Evolutionary conservation across 2,888 invertebrate species (phyloP).

Genomic region (Anodontia alba): DNA sequence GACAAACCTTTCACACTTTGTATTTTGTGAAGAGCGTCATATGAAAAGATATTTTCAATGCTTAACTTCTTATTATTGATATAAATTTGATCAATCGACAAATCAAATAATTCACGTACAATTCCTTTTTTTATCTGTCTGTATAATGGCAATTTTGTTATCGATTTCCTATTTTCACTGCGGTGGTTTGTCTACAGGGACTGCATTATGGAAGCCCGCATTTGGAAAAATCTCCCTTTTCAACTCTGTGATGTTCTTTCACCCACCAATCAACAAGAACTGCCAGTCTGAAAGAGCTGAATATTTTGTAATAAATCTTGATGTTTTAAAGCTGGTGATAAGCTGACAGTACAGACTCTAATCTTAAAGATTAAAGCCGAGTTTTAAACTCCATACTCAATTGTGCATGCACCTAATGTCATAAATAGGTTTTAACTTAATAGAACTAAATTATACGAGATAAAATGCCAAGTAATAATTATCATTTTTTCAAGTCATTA

Average conservation of each 20-base stretch:
- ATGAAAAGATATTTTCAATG: constrained; percentile 10
- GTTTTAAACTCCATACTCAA: too few species aligned
- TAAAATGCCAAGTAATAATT: not conserved
- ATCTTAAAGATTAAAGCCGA: too few species aligned
- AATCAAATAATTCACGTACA: constrained; percentile 8
- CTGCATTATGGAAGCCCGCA: not conserved
- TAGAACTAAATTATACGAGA: not conserved
- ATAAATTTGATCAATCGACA: constrained; percentile 13
- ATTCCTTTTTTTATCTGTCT: constrained; percentile 10
- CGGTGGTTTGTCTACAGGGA: not conserved
- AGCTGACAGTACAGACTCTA: too few species aligned
- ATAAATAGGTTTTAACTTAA: not conserved
- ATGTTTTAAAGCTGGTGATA: too few species aligned
- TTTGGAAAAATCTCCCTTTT: not conserved
- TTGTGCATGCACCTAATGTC: too few species aligned
- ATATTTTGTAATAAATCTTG: too few species aligned
- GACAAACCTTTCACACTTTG: too few species aligned
- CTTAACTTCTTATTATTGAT: constrained; percentile 9
- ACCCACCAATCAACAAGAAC: too few species aligned
- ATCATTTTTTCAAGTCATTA: constrained; percentile 8
- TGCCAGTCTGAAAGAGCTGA: too few species aligned
- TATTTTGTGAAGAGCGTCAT: not conserved
- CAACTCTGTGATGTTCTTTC: too few species aligned
- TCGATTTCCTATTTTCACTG: constrained; percentile 7
- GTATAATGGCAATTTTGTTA: constrained; percentile 14